phyloP scores from a whole-genome alignment of 1,140 invertebrate genomes.

The Cyclargus thomasi region DNA sequence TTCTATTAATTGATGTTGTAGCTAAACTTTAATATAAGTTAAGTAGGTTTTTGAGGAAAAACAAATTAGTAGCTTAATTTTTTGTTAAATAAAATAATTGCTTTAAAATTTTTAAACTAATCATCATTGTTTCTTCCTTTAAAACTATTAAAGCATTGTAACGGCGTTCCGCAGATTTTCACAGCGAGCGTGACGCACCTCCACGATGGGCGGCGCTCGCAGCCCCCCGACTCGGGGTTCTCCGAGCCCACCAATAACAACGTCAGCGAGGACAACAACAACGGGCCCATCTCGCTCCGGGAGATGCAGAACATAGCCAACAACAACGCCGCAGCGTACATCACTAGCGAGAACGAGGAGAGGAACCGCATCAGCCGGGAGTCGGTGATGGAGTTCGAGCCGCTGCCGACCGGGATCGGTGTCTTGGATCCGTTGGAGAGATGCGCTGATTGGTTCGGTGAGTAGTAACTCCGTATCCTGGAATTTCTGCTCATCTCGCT shows the following conservation, averaged over 20 bases:
- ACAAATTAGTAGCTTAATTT: too few species aligned
- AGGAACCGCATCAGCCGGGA: conserved; percentile 58
- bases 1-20: too few species aligned
- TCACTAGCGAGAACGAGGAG: conserved; percentile 65
- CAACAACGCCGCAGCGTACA: conserved; percentile 73
- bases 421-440: conserved; percentile 52
- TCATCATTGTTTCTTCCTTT: too few species aligned
- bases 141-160: too few species aligned
- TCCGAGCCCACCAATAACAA: conserved; percentile 66
- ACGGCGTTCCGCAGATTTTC: conserved; percentile 44
- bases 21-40: too few species aligned
- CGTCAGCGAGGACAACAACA: conserved; percentile 72
- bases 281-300: conserved; percentile 71
- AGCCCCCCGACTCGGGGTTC: conserved; percentile 61
- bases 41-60: too few species aligned
- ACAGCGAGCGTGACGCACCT: conserved; percentile 52
- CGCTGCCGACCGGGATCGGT: conserved; percentile 46
- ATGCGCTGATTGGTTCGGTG: conserved; percentile 63
- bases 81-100: too few species aligned
- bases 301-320: conserved; percentile 76
- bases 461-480: conserved; percentile 31
- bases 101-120: too few species aligned
- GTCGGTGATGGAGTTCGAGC: conserved; percentile 64
- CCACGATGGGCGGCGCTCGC: conserved; percentile 50
- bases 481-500: too few species aligned